Evolutionary conservation across 1,140 invertebrate species (phyloP), one percentile per base, ranked within the genome.

Genomic region (Palaemon carinicauda): DNA sequence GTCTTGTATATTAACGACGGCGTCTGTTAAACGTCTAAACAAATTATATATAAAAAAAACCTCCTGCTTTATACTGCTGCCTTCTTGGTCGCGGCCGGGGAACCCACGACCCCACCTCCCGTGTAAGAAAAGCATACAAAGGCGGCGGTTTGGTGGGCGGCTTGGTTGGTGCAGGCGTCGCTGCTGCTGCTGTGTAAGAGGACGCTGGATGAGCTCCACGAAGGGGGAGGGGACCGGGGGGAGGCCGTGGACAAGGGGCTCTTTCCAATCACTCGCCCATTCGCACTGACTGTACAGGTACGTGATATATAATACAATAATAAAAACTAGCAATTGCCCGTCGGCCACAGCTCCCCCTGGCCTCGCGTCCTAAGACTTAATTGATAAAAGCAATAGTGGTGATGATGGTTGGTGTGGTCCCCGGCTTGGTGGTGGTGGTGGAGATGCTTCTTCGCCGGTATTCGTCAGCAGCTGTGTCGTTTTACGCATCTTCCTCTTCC

Each of bases 261-360:
- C 73, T 56, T 50, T 17, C n/a, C 27, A 73, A 17, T 29, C n/a
- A 24, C 17, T 53, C 51, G 51, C 75, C 53, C 83, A 73, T 56
- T 79, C 83, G 80, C 83, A 86, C 83, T 86, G 75, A 86, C 75
- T 86, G 84, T 86, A 86, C 84, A 86, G 84, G 84, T 86, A 86
- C 84, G 84, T 80, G 84, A 86, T 80, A 86, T 86, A 86, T 86
- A 86, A 86, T 86, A 86, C 84, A 80, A 86, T 85, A 85, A 85
- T 86, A 86, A 86, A 86, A 86, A 86, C 84, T 86, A 80, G 84
- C 78, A 86, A n/a, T 27, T 41, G 27, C 84, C 77, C 77, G 31
- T 80, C 84, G 65, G 50, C 77, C 84, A 27, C 74, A 71, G 41
- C 77, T 69, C 84, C 65, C n/a, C 84, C 77, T 78, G 84, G 84